Evolutionary conservation across 35 echinoderm and acorn worm genomes (phyloP).

Genomic region (Heliocidaris erythrogramma): DNA sequence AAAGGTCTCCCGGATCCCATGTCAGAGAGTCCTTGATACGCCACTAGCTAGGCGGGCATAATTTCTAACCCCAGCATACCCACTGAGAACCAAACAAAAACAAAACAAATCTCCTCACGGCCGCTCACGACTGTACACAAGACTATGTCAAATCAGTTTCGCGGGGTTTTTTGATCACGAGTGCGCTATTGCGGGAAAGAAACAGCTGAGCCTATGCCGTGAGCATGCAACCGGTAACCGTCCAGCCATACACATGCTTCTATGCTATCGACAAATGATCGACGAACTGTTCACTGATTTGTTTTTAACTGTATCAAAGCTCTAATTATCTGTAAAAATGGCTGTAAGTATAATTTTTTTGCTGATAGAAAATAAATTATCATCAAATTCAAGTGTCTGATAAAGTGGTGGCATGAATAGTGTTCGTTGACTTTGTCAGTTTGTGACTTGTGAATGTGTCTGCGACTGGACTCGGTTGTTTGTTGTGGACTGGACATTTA

Average conservation of each 20-base stretch:
- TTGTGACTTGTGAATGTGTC: too few relatives aligned
- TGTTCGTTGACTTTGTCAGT: too few relatives aligned
- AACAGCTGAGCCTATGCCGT: too few relatives aligned
- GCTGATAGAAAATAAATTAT: not conserved
- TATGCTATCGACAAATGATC: too few relatives aligned
- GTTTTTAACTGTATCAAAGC: not conserved
- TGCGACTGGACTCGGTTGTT: not conserved
- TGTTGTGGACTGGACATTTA: not conserved
- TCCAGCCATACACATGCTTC: not conserved
- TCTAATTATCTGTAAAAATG: slow-evolving; percentile 31
- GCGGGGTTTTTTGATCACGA: slow-evolving; percentile 70
- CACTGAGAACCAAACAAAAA: too few relatives aligned
- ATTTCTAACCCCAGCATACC: too few relatives aligned
- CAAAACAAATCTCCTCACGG: not conserved
- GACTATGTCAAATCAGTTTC: not conserved
- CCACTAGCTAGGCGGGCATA: too few relatives aligned
- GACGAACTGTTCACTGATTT: not conserved
- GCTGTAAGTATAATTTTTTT: slow-evolving; percentile 49
- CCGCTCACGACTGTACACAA: not conserved
- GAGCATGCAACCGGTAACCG: too few relatives aligned
- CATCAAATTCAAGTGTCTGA: not conserved
- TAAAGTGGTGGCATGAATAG: not conserved
- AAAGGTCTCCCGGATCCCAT: too few relatives aligned
- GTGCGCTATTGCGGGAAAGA: slow-evolving; percentile 49
- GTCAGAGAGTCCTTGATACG: too few relatives aligned